Conservation (phyloP, 2,113 vertebrate species). For the Oncorhynchus gorbuscha region DNA sequence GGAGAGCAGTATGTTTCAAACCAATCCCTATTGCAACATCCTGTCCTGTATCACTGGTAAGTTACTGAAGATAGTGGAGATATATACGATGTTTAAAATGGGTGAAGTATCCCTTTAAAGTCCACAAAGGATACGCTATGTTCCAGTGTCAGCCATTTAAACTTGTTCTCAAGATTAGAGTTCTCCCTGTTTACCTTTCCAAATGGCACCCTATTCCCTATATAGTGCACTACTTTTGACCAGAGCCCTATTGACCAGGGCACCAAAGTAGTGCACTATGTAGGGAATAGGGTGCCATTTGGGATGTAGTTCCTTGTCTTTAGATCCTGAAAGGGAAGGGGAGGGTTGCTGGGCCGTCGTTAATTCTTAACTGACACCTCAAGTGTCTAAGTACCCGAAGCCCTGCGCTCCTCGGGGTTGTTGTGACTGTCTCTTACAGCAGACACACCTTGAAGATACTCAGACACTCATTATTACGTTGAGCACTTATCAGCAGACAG, state of each 20-base stretch:
- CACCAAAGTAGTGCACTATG: no score
- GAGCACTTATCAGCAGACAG: background rate
- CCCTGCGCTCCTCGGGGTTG: background rate
- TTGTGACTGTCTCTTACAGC: slow-evolving; percentile 6
- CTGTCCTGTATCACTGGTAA: no score
- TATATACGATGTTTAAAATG: no score
- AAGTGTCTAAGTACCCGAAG: background rate
- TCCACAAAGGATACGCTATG: background rate
- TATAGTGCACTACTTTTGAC: background rate
- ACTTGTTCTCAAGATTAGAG: background rate
- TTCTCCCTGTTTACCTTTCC: background rate
- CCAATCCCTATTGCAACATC: no score
- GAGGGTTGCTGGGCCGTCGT: background rate
- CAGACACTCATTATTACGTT: background rate
- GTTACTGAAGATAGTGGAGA: no score
- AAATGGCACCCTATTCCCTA: no score
- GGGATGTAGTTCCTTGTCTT: background rate
- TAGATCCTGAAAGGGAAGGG: background rate
- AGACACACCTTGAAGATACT: background rate
- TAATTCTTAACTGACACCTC: background rate
- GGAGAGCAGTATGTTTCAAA: background rate
- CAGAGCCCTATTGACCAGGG: no score
- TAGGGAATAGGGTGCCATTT: no score
- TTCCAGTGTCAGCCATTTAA: background rate
- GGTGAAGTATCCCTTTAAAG: background rate